These are phyloP conservation scores for Hippocampus guttulatus DNA, from an alignment of 2,113 vertebrate genomes.

Conservation along the genomic window DNA sequence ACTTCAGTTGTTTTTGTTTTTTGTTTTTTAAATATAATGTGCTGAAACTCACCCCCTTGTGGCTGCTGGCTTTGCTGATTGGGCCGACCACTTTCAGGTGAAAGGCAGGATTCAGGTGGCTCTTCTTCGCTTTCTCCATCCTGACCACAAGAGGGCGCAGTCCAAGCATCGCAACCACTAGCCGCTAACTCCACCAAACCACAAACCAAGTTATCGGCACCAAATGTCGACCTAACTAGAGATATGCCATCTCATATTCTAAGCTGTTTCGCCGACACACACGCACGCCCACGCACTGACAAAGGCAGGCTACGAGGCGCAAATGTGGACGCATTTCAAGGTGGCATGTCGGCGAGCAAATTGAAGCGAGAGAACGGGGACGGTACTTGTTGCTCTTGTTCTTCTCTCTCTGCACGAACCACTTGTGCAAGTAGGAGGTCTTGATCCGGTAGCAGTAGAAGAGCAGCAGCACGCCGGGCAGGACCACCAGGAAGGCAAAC, in stretches of 20 bases:
- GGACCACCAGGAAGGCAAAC: constrained; percentile 78
- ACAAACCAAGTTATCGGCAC: background rate
- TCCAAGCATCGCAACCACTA: background rate
- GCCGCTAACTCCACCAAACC: background rate
- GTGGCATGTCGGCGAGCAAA: no score
- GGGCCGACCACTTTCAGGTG: constrained; percentile 74
- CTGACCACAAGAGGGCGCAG: constrained; percentile 32
- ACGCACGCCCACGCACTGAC: background rate
- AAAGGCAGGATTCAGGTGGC: constrained; percentile 73
- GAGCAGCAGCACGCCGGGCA: constrained; percentile 70
- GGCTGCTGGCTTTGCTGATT: constrained; percentile 57
- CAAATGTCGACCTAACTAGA: background rate
- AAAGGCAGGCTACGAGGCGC: no score
- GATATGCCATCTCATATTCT: no score
- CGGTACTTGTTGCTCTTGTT: constrained; percentile 62
- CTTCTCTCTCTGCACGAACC: constrained; percentile 71
- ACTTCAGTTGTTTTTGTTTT: background rate
- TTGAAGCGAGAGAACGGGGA: background rate
- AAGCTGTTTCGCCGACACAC: no score
- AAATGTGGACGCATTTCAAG: no score
- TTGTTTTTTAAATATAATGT: background rate
- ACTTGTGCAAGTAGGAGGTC: constrained; percentile 68
- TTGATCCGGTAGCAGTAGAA: constrained; percentile 80
- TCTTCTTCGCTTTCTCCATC: constrained; percentile 66
- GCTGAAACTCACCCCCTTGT: constrained; percentile 61